Conservation (phyloP, 1,140 invertebrate genomes). For the Macrostomum lignano region DNA sequence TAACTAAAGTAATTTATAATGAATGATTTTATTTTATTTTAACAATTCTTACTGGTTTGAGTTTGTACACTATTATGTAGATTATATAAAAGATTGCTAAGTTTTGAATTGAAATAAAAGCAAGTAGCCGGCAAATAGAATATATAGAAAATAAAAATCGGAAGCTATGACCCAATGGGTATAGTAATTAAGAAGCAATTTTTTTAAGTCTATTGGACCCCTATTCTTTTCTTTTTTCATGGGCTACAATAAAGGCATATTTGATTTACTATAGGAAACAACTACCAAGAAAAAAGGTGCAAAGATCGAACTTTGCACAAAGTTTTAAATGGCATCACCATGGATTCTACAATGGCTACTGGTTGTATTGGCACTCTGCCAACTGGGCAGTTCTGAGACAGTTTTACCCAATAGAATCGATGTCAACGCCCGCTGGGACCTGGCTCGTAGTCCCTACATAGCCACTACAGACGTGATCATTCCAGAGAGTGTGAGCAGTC, state of each 20-base stretch:
- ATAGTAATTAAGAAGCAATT: neutral
- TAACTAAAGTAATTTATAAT: slow-evolving; percentile 1
- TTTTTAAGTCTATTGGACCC: too few relatives aligned
- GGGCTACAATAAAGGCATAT: neutral
- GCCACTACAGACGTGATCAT: too few relatives aligned
- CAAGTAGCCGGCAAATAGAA: neutral
- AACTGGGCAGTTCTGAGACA: too few relatives aligned
- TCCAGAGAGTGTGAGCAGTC: too few relatives aligned
- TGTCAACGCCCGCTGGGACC: too few relatives aligned
- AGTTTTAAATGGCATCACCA: too few relatives aligned
- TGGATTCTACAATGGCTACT: too few relatives aligned
- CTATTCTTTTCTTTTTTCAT: too few relatives aligned
- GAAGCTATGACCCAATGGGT: neutral
- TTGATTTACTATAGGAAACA: neutral
- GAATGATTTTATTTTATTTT: neutral
- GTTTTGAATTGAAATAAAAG: neutral
- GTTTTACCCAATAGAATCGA: too few relatives aligned
- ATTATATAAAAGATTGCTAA: neutral
- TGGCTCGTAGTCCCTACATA: too few relatives aligned
- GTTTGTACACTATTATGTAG: neutral
- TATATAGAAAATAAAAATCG: neutral
- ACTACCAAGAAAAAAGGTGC: neutral
- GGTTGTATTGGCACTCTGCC: too few relatives aligned
- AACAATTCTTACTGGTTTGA: neutral
- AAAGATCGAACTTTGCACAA: slow-evolving; percentile 1